Evolutionary conservation across 2,797 vertebrate species (phyloP).

Genomic region (Forpus xanthops): DNA sequence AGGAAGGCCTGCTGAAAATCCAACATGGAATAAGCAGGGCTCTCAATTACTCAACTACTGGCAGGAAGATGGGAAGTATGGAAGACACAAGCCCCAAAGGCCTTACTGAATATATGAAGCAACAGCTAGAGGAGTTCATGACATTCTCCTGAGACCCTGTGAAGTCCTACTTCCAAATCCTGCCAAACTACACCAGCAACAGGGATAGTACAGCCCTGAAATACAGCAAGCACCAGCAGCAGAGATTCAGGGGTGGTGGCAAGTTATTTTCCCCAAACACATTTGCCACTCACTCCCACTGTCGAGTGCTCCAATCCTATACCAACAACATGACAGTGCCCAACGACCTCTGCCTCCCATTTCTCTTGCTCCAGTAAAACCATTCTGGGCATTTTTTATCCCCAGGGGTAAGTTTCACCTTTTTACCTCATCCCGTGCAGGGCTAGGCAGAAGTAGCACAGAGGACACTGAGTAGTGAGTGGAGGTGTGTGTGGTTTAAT

Average conservation of each 20-base stretch:
- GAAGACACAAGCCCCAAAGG: not conserved
- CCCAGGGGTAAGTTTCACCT: not conserved
- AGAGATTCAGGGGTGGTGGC: not conserved
- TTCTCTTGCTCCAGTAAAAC: not conserved
- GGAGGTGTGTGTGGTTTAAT: not conserved
- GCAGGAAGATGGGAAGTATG: not conserved
- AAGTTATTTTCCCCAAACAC: not conserved
- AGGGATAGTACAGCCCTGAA: not conserved
- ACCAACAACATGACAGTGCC: fast-evolving
- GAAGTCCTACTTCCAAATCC: not conserved
- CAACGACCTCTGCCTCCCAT: fast-evolving
- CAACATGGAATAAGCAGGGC: not conserved
- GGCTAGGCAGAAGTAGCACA: not conserved
- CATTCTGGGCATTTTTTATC: not conserved
- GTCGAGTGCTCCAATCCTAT: not conserved
- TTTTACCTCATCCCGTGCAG: not conserved
- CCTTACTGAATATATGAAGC: fast-evolving
- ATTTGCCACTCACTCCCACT: not conserved
- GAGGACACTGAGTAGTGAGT: not conserved
- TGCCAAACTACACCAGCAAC: not conserved
- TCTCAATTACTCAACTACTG: not conserved
- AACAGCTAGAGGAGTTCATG: not conserved
- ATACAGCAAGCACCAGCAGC: not conserved
- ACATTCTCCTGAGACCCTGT: not conserved
- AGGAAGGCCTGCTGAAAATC: not conserved